These are phyloP conservation scores for Globodera ellingtonae DNA, from an alignment of 1,140 invertebrate species.

Conservation along the genomic window DNA sequence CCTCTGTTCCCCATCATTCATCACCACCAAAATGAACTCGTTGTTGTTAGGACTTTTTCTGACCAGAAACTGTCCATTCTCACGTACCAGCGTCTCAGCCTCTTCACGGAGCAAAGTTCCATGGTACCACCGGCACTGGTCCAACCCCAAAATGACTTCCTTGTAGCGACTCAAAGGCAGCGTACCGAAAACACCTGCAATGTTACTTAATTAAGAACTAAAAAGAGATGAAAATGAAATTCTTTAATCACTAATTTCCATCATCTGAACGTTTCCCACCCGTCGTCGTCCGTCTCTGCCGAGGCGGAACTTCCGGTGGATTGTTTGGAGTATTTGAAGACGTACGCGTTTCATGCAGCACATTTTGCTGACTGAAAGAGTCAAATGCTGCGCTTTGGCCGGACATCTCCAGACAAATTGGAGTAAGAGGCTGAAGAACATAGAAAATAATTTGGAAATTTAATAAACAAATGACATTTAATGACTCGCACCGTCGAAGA, in stretches of 20 bases:
- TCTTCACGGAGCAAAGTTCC: conserved; percentile 26
- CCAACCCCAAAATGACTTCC: conserved; percentile 17
- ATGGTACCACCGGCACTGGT: conserved; percentile 33
- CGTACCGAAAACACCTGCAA: background rate
- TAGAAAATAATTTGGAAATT: background rate
- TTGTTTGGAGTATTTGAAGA: background rate
- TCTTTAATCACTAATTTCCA: background rate
- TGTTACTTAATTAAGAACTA: conserved; percentile 1
- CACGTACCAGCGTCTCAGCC: conserved; percentile 26
- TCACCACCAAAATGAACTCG: conserved; percentile 41
- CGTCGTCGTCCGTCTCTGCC: background rate
- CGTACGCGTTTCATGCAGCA: background rate
- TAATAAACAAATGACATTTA: too few species aligned
- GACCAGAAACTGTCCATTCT: conserved; percentile 42
- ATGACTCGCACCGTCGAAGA: conserved; percentile 6
- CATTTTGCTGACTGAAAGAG: background rate
- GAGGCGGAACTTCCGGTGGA: conserved; percentile 20
- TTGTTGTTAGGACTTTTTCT: conserved; percentile 39
- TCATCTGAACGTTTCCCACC: background rate
- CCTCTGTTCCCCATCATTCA: conserved; percentile 22
- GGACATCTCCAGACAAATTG: conserved; percentile 4
- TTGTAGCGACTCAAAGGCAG: conserved; percentile 2
- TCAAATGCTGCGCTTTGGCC: background rate
- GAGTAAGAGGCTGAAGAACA: conserved; percentile 22
- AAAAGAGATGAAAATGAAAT: background rate